Evolutionary conservation across 2,888 invertebrate species (phyloP).

Genomic region (Hyles lineata): DNA sequence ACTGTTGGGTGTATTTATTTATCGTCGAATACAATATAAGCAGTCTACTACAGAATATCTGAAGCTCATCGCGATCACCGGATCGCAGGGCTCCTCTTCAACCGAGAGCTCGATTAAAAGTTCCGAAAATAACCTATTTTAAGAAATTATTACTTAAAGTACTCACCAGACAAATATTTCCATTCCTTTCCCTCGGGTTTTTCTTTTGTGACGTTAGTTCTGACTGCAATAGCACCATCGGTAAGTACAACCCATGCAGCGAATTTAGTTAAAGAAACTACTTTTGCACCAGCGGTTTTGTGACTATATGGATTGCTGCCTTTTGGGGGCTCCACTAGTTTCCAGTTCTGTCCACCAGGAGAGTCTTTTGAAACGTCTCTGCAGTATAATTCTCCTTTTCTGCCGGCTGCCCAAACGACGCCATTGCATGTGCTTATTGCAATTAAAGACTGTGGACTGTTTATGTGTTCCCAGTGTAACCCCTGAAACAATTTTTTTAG

Average conservation of each 20-base stretch:
- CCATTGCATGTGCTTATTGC: conserved; percentile 90
- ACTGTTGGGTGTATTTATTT: too few species aligned
- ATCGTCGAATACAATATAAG: too few species aligned
- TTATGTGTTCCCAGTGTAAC: conserved; percentile 91
- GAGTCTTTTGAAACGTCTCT: conserved; percentile 89
- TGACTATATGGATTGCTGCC: conserved; percentile 60
- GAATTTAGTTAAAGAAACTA: conserved; percentile 89
- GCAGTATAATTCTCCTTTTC: conserved; percentile 93
- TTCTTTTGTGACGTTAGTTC: conserved; percentile 90
- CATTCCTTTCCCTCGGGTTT: conserved; percentile 94
- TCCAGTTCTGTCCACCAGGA: conserved; percentile 89
- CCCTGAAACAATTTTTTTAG: conserved; percentile 80
- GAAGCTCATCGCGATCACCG: too few species aligned
- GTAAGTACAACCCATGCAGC: conserved; percentile 93
- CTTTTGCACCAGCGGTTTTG: conserved; percentile 85
- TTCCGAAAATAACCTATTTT: not conserved
- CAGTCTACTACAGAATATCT: too few species aligned
- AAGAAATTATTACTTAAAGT: not conserved
- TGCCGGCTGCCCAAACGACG: conserved; percentile 93
- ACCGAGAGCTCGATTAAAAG: not conserved
- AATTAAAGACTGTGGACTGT: conserved; percentile 91
- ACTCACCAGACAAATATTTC: conserved; percentile 86
- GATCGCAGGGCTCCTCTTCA: too few species aligned
- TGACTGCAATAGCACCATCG: conserved; percentile 89
- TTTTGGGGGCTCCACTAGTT: conserved; percentile 89